A percentile compares a stretch with the other conserved stretches of the same genome.
phyloP scores from a whole-genome alignment of 2,113 vertebrate genomes.

The Pipra filicauda region DNA sequence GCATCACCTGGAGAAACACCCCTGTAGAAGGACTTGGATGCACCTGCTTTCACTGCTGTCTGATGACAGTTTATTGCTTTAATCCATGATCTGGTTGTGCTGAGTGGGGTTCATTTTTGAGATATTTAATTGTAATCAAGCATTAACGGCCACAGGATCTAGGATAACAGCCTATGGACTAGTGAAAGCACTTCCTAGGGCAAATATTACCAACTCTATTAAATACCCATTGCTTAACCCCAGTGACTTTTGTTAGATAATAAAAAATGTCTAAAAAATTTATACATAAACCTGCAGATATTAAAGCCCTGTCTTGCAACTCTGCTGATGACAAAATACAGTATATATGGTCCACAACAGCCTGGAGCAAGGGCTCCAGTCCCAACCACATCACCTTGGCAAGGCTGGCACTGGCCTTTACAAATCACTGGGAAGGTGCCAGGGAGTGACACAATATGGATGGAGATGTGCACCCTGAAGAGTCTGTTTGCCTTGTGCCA shows the following conservation, averaged over 20 bases:
- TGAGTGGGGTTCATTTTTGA: not conserved
- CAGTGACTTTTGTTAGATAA: not conserved
- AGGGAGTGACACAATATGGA: not conserved
- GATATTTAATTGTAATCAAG: not conserved
- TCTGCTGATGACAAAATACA: not conserved
- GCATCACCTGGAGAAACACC: not conserved
- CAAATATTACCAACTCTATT: not conserved
- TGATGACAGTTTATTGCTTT: not conserved
- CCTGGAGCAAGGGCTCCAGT: not conserved
- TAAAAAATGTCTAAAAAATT: not conserved
- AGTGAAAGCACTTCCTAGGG: not conserved
- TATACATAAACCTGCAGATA: not conserved
- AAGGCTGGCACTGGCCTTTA: not conserved
- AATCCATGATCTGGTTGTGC: not conserved
- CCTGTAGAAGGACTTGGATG: not conserved
- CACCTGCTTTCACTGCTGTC: not conserved
- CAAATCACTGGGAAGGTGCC: not conserved
- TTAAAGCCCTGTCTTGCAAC: not conserved
- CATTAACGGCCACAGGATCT: not conserved
- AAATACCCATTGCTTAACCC: not conserved
- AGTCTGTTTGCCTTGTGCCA: not conserved
- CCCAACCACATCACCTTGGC: too few relatives aligned
- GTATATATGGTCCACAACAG: not conserved
- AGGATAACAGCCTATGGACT: not conserved
- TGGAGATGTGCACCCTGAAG: not conserved